Conservation (phyloP, 2,888 invertebrate genomes). For the Exocentrus adspersus region DNA sequence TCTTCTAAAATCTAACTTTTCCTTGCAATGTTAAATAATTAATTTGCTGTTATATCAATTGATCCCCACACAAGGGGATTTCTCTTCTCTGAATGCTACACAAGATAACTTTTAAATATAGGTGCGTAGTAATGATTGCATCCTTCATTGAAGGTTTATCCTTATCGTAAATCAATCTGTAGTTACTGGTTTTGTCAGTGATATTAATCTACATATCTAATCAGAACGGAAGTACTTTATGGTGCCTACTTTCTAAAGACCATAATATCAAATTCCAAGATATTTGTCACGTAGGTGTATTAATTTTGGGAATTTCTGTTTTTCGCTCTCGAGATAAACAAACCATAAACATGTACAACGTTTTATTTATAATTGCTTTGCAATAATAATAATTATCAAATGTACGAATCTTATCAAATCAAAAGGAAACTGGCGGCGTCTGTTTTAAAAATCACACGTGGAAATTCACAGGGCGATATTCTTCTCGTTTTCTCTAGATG, state of each 20-base stretch:
- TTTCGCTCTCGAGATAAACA: neutral
- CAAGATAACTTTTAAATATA: no score
- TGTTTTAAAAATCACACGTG: no score
- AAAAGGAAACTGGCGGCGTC: neutral
- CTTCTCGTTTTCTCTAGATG: no score
- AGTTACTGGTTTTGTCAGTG: neutral
- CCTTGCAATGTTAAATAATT: no score
- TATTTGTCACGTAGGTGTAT: slow-evolving; percentile 1
- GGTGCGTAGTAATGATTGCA: no score
- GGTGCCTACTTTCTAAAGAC: neutral
- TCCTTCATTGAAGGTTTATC: no score
- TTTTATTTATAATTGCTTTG: neutral
- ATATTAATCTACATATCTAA: neutral
- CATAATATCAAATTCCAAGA: neutral
- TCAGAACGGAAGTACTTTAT: neutral
- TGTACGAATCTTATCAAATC: neutral
- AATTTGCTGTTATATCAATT: no score
- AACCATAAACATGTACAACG: neutral
- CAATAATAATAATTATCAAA: no score
- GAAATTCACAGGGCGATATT: no score
- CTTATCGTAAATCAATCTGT: slow-evolving; percentile 1
- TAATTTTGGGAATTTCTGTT: neutral
- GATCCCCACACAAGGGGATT: no score
- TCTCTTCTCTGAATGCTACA: no score
- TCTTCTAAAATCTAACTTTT: no score